These are phyloP conservation scores for Siniperca knerii DNA, from an alignment of 2,113 vertebrate genomes.

Conservation along the genomic window DNA sequence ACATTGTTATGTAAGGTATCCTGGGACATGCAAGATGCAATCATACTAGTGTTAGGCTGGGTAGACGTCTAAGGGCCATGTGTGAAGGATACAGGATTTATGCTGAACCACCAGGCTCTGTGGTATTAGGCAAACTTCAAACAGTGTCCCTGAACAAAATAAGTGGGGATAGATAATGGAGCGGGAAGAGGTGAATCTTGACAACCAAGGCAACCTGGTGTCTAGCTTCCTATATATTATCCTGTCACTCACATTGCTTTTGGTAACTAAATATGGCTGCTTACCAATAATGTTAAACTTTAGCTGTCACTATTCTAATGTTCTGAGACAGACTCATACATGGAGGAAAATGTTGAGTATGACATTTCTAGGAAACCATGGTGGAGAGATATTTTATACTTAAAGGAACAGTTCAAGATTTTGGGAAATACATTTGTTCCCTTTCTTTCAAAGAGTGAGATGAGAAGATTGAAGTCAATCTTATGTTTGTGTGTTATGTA, in stretches of 20 bases:
- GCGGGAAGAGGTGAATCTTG: not conserved
- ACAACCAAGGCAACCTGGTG: not conserved
- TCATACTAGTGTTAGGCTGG: not conserved
- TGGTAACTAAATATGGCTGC: not conserved
- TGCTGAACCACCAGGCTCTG: not conserved
- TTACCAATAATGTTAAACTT: not conserved
- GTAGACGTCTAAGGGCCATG: not conserved
- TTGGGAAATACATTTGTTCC: not conserved
- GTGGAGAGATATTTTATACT: not conserved
- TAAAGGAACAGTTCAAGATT: not conserved
- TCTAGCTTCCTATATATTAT: not conserved
- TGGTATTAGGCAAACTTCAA: not conserved
- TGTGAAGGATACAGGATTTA: not conserved
- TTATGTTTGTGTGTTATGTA: too few relatives aligned
- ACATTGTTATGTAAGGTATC: conserved; percentile 5
- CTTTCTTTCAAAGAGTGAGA: not conserved
- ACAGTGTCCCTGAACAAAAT: not conserved
- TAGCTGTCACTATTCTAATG: not conserved
- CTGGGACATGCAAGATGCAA: not conserved
- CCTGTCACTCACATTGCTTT: not conserved
- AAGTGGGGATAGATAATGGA: not conserved
- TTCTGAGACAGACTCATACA: not conserved
- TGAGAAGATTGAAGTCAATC: not conserved
- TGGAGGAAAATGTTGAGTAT: not conserved
- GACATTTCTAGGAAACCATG: not conserved